phyloP scores from a whole-genome alignment of 2,113 vertebrate species.

The Acanthisitta chloris region DNA sequence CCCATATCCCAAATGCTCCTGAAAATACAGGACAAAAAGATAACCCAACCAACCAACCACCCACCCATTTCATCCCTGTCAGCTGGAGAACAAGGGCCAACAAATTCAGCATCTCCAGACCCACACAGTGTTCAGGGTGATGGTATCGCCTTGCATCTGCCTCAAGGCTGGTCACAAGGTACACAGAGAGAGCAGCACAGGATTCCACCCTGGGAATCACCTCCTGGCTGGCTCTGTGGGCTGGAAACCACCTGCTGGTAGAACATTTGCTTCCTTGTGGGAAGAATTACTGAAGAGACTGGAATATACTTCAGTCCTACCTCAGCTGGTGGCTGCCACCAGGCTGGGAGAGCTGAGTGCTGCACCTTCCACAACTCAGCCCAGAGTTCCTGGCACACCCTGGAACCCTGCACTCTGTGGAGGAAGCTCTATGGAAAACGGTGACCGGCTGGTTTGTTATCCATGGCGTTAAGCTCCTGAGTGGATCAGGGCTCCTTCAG shows the following conservation, averaged over 20 bases:
- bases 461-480: neutral
- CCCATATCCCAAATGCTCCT: neutral
- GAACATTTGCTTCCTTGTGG: neutral
- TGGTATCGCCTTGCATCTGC: fast-evolving
- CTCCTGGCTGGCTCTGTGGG: neutral
- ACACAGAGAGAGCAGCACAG: neutral
- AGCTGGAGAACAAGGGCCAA: neutral
- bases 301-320: neutral
- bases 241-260: neutral
- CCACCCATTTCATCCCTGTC: neutral
- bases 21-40: neutral
- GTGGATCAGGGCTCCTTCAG: neutral
- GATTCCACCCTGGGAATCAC: neutral
- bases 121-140: neutral
- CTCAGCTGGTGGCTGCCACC: neutral
- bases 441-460: neutral
- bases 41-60: neutral
- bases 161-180: neutral
- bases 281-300: neutral
- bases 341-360: neutral
- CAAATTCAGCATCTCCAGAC: neutral
- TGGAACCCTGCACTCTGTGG: neutral
- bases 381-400: neutral
- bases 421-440: neutral
- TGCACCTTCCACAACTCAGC: neutral